These are phyloP conservation scores for Noctilio leporinus DNA, from an alignment of 2,113 vertebrate genomes.

Conservation along the genomic window DNA sequence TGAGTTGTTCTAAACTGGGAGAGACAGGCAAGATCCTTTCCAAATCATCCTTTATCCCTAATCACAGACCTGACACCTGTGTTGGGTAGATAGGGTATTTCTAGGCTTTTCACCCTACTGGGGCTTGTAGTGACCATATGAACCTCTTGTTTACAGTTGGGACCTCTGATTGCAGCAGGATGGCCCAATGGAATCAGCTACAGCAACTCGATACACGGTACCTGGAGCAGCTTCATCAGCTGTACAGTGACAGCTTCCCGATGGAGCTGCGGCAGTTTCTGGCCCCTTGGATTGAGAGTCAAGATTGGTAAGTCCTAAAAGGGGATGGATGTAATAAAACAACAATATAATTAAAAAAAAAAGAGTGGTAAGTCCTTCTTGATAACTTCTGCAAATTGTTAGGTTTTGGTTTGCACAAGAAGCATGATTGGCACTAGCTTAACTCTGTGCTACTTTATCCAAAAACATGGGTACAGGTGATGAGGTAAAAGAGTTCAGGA, in stretches of 20 bases:
- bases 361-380: constrained; percentile 90
- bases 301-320: constrained; percentile 93
- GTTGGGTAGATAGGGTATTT: background rate
- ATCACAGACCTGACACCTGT: background rate
- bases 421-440: background rate
- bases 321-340: too few relatives aligned
- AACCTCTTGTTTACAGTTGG: constrained; percentile 28
- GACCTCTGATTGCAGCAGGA: constrained; percentile 76
- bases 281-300: constrained; percentile 97
- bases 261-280: constrained; percentile 98
- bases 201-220: constrained; percentile 97
- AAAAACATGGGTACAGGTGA: background rate
- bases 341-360: too few relatives aligned
- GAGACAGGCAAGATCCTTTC: background rate
- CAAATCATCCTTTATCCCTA: background rate
- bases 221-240: constrained; percentile 97
- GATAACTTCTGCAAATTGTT: background rate
- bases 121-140: background rate
- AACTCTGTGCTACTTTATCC: background rate
- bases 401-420: background rate
- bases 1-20: background rate
- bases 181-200: constrained; percentile 99
- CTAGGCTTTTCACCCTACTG: background rate
- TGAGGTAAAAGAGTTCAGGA: background rate
- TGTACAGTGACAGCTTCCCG: constrained; percentile 99